Conservation (phyloP, 2,113 vertebrate species). For the Montifringilla adamsi region DNA sequence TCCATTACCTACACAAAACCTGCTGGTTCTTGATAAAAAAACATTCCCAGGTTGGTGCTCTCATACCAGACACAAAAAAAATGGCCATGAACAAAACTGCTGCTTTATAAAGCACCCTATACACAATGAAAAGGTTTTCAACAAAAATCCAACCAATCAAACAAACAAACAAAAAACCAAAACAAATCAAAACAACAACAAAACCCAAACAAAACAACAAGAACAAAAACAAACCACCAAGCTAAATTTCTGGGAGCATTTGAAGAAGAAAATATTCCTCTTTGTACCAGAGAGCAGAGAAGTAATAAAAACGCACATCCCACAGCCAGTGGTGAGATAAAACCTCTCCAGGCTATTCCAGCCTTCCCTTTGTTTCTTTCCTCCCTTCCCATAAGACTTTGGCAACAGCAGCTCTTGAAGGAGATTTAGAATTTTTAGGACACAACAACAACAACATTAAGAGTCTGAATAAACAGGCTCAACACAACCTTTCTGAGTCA, state of each 20-base stretch:
- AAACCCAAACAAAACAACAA: neutral
- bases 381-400: neutral
- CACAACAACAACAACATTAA: neutral
- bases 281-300: neutral
- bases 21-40: neutral
- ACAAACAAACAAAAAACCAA: neutral
- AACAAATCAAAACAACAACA: too few species aligned
- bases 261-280: neutral
- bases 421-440: neutral
- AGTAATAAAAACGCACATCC: neutral
- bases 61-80: neutral
- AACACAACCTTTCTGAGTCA: neutral
- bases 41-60: neutral
- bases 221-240: neutral
- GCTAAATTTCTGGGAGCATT: neutral
- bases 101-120: neutral
- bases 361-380: neutral
- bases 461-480: neutral
- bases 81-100: neutral
- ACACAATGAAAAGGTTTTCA: neutral
- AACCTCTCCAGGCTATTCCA: neutral
- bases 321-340: neutral
- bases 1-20: neutral
- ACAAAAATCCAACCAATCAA: neutral
- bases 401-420: neutral